Evolutionary conservation across 1,140 invertebrate species (phyloP).

Genomic region (Musca domestica): DNA sequence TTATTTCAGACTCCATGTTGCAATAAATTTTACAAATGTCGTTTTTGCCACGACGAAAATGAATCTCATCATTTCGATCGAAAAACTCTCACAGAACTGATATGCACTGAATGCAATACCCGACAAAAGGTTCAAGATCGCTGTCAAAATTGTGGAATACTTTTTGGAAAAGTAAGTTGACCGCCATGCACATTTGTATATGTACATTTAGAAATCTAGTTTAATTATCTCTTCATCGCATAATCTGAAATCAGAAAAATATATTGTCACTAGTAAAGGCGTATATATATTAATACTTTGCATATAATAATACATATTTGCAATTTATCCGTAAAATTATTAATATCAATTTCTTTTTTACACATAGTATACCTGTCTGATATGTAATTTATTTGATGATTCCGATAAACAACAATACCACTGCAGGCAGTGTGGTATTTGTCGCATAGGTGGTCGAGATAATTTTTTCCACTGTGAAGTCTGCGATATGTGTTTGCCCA

Average conservation of each 20-base stretch:
- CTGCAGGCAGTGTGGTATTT: slow-evolving; percentile 84
- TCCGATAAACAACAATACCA: slow-evolving; percentile 87
- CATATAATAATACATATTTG: too few relatives aligned
- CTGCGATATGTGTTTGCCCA: slow-evolving; percentile 84
- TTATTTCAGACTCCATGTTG: slow-evolving; percentile 78
- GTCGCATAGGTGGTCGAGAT: slow-evolving; percentile 79
- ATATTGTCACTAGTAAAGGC: too few relatives aligned
- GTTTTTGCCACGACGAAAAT: slow-evolving; percentile 85
- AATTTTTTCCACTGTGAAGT: slow-evolving; percentile 84
- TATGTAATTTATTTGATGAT: slow-evolving; percentile 88
- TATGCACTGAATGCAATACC: slow-evolving; percentile 78
- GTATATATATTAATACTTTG: too few relatives aligned
- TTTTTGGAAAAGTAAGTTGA: slow-evolving; percentile 67
- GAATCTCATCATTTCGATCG: slow-evolving; percentile 79
- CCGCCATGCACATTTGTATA: too few relatives aligned
- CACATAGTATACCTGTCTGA: slow-evolving; percentile 76
- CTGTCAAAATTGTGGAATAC: slow-evolving; percentile 71
- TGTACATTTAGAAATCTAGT: not conserved
- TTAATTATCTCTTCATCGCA: not conserved
- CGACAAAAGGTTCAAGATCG: slow-evolving; percentile 75
- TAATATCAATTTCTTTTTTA: not conserved
- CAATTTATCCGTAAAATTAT: too few relatives aligned
- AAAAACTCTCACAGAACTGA: slow-evolving; percentile 75
- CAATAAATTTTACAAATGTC: slow-evolving; percentile 81
- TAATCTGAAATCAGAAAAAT: too few relatives aligned